These are phyloP conservation scores for Crossaster papposus DNA, from an alignment of 53 echinoderm and acorn worm genomes.

Conservation along the genomic window DNA sequence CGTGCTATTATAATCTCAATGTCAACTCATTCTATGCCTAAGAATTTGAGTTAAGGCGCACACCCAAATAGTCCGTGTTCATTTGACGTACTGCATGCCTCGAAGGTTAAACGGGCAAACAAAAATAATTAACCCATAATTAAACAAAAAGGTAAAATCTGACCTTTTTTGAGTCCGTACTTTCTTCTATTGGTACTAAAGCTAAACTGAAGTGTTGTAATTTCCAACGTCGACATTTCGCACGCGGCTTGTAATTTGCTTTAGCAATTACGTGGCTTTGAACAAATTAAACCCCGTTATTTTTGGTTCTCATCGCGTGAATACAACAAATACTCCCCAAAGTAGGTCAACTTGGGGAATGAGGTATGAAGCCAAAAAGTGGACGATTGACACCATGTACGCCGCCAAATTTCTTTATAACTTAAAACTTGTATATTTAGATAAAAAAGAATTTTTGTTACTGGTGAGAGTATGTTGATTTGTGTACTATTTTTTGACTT, in stretches of 20 bases:
- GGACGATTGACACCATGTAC: neutral
- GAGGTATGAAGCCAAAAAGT: neutral
- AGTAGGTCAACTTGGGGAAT: neutral
- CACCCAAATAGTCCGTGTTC: neutral
- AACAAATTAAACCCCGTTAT: neutral
- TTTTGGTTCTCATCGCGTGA: neutral
- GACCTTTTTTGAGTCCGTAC: neutral
- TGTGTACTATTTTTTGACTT: slow-evolving; percentile 63
- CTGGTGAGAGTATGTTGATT: slow-evolving; percentile 56
- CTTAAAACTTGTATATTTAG: slow-evolving; percentile 59
- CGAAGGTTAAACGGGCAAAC: neutral
- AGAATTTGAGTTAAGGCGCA: slow-evolving; percentile 46
- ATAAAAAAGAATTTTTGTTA: slow-evolving; percentile 56
- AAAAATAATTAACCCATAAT: neutral
- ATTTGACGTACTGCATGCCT: slow-evolving; percentile 7
- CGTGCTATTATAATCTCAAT: slow-evolving; percentile 48
- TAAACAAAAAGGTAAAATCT: neutral
- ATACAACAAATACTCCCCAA: neutral
- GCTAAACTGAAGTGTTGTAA: slow-evolving; percentile 15
- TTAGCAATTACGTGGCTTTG: neutral
- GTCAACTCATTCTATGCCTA: slow-evolving; percentile 54
- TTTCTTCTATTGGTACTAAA: slow-evolving; percentile 50
- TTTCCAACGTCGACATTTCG: slow-evolving; percentile 7
- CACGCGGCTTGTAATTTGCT: slow-evolving; percentile 5
- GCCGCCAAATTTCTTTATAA: slow-evolving; percentile 26